Evolutionary conservation across 2,113 vertebrate species (phyloP).

Genomic region (Apteryx owenii): DNA sequence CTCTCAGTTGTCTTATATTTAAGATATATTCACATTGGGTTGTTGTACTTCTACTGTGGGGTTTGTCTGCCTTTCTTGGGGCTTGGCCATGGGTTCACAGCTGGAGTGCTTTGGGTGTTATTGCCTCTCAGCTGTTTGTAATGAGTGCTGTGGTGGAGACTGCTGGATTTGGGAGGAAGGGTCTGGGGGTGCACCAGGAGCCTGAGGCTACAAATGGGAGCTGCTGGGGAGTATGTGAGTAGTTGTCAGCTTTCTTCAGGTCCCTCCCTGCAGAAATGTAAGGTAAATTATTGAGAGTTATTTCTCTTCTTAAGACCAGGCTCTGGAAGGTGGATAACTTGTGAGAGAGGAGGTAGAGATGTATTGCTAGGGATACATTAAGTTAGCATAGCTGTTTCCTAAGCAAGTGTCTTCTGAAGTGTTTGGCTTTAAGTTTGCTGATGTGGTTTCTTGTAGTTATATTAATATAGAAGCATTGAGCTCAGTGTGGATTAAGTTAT

Average conservation of each 20-base stretch:
- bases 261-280: rapidly evolving
- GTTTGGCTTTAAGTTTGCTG: background rate
- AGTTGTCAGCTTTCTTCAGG: rapidly evolving
- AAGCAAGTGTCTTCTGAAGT: background rate
- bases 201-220: rapidly evolving
- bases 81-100: background rate
- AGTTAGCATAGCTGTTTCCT: background rate
- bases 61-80: background rate
- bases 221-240: rapidly evolving
- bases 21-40: rapidly evolving
- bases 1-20: background rate
- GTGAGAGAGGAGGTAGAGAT: background rate
- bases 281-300: background rate
- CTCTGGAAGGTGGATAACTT: background rate
- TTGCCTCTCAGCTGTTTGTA: background rate
- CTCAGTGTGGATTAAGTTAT: background rate
- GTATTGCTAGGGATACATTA: background rate
- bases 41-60: background rate
- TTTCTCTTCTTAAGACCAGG: rapidly evolving
- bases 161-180: background rate
- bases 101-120: background rate
- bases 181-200: background rate
- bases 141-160: background rate
- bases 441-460: background rate
- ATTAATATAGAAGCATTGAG: too few relatives aligned